Evolutionary conservation across 2,888 invertebrate species (phyloP), one percentile per base, ranked within the genome.

Genomic region (Macrosiphum euphorbiae): DNA sequence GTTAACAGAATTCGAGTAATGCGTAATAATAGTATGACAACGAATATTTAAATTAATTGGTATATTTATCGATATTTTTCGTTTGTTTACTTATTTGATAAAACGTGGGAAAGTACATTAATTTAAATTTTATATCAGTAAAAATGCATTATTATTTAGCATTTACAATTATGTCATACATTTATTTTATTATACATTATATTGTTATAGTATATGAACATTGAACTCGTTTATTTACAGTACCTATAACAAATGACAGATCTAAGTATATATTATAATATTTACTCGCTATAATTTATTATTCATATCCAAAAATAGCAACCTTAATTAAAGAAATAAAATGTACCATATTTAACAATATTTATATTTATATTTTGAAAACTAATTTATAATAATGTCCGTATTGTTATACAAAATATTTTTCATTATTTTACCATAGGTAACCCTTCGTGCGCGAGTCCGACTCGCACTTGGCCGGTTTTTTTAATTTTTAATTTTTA

Each of bases 1-100:
- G 24, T 35, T 35, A 55, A 55, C 41, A 26, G 55, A 88, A 41
- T 88, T 52, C 26, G 41, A 35, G 13, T 52, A 88, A 52, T 52
- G 35, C 88, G 88, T 24, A 88, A 88, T 88, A 88, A 35, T 78
- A 20, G 20, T 88, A n/a, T n/a, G 52, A 13, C 87, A n/a, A n/a
- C 50, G 35, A 35, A n/a, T 47, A 50, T 28, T 28, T 52, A 50
- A n/a, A 52, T 8, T 5, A 87, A 87, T 52, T 87, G 50, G n/a
- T 52, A 87, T 87, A 50, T 52, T 52, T 52, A 87, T 50, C 20
- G 35, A 28, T 28, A 47, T 87, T 47, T 87, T n/a, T n/a, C 50
- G 35, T n/a, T 41, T 78, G 78, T 78, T 78, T 35, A 78, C 35
- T 78, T 20, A 7, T 3, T 35, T 20, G 35, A 35, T 35, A 78